Base-by-base conservation (phyloP, 2,113 vertebrate genomes). In the Dicaeum eximium region DNA sequence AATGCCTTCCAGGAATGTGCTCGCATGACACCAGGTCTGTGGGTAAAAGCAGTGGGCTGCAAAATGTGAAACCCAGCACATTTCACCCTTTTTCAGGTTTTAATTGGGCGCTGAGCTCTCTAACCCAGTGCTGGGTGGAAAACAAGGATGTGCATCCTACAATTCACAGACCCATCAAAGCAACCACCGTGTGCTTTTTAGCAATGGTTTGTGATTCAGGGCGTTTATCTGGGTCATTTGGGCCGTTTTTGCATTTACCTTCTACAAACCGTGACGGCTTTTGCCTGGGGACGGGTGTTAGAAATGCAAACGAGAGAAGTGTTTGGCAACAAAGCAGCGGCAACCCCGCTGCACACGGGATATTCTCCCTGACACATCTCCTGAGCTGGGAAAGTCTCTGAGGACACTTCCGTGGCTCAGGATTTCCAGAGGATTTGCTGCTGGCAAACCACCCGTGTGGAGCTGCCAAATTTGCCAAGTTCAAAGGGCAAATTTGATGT, bases 291-390 rank as follows among this genome's bases (percentile, higher is more conserved):
- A 42, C 10, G 30, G 27, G n/a, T 2, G 18, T 60, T 64, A 60
- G 80, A 84, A 65, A 92, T 57, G 57, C 69, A 93, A 38, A 82
- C 51, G 45, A 48, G 61, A 4, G 8, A 38, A 44, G 3, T 1
- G 18, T 77, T 77, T 57, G 72, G 45, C 51, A 80, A 27, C 57
- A 15, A 33, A 78, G 38, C 37, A 4, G 13, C 19, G 7, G 3
- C 11, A 9, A 6, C 8, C 8, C 23, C 20, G 42, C 27, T 35
- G 7, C 20, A 0, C 15, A 1, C 11, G 30, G 31, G 33, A 0
- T 10, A 4, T 58, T 86, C 47, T 2, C 48, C 20, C 20, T 21
- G 42, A 2, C 9, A 1, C 23, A 2, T 35, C 71, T 79, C 54
- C 50, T 6, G 7, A 28, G 44, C 42, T 44, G 65, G 35, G 47